A percentile compares a stretch with the other conserved stretches of the same genome.
phyloP scores from a whole-genome alignment of 2,113 vertebrate genomes.

The Laticauda colubrina region DNA sequence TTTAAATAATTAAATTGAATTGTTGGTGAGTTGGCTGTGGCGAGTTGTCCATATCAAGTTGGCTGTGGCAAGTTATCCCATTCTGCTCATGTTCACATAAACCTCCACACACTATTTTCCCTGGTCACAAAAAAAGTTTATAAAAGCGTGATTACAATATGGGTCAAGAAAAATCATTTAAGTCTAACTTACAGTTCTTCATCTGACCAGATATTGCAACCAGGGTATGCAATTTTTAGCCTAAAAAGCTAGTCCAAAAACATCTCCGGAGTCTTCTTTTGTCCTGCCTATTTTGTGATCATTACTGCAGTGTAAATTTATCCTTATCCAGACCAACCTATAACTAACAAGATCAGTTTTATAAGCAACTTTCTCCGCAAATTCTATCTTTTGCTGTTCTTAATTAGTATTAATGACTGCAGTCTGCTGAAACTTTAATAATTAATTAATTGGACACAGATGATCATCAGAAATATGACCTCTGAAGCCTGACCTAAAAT shows the following conservation, averaged over 20 bases:
- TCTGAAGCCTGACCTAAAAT: background rate
- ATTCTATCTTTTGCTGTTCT: background rate
- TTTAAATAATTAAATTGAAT: background rate
- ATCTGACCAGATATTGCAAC: background rate
- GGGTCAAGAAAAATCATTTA: background rate
- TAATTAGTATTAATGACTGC: background rate
- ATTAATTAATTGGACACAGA: background rate
- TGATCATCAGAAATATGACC: background rate
- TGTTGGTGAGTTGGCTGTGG: background rate
- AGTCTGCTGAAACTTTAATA: background rate
- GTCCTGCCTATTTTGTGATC: background rate
- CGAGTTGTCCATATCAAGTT: too few species aligned
- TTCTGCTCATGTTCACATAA: background rate
- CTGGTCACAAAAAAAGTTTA: background rate
- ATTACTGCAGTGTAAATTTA: background rate
- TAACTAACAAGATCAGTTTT: background rate
- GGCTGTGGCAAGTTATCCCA: background rate
- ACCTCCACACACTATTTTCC: background rate
- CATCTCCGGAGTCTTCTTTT: background rate
- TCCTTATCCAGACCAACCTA: background rate
- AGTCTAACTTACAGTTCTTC: background rate
- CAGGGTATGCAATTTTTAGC: background rate
- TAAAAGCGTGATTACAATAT: background rate
- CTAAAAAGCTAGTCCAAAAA: background rate
- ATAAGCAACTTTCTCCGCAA: background rate